Percentiles rank a stretch among this genome's conserved stretches.
These are phyloP conservation scores for Noctua fimbriata DNA, from an alignment of 2,888 invertebrate genomes.

Conservation along the genomic window DNA sequence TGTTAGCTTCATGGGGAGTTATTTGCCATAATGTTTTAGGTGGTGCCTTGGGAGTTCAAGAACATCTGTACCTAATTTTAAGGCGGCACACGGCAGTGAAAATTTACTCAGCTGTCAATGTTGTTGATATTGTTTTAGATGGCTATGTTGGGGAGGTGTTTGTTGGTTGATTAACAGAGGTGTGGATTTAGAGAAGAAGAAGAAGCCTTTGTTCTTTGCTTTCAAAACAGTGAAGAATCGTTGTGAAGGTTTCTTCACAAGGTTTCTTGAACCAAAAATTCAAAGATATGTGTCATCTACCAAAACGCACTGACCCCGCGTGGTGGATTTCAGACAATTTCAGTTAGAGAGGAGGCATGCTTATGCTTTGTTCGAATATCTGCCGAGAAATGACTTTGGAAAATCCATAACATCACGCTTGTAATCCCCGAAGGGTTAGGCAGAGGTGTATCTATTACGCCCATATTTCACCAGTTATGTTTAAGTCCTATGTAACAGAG, in stretches of 20 bases:
- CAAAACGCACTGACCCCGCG: accelerated
- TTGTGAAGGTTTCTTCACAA: too few relatives aligned
- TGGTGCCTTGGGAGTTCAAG: not conserved
- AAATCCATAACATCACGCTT: not conserved
- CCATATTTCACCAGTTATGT: too few relatives aligned
- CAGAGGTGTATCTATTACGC: too few relatives aligned
- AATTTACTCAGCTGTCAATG: not conserved
- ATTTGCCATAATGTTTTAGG: conserved; percentile 5
- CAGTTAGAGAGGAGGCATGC: not conserved
- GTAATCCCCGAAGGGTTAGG: too few relatives aligned
- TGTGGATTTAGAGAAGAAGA: too few relatives aligned
- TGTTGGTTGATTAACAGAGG: not conserved
- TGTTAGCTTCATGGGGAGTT: conserved; percentile 13
- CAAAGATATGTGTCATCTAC: not conserved
- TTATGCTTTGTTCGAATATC: not conserved
- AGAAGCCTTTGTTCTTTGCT: not conserved
- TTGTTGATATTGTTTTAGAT: not conserved
- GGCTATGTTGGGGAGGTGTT: not conserved
- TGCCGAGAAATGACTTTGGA: not conserved
- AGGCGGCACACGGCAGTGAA: too few relatives aligned
- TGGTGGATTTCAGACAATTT: not conserved
- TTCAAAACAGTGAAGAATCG: not conserved
- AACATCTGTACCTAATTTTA: not conserved
- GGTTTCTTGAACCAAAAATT: not conserved
- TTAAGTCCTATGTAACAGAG: too few relatives aligned